Base-by-base conservation (phyloP, 2,797 vertebrate species). In the Lithobates pipiens region DNA sequence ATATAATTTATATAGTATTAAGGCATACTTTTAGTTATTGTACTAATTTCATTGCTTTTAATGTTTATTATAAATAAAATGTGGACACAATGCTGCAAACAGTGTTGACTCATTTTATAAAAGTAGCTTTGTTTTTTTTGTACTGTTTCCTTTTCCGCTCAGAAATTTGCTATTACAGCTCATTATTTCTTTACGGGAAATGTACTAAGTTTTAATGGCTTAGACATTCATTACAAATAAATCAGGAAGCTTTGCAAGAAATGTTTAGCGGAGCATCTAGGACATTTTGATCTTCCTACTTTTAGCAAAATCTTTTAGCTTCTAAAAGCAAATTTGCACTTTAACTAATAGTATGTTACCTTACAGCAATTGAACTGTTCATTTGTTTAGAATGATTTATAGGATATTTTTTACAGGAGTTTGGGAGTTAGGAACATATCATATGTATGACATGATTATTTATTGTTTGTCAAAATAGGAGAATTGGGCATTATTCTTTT, bases 181-280 rank as follows among this genome's bases (percentile, higher is more conserved):
- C 78, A 81, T 86, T 70, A 71, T 71, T 86, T 76, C 63, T 74
- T 79, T 78, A 78, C 65, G 67, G 32, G 23, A 77, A 84, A 80
- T 57, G 77, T 85, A 44, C 84, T 81, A 18, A 44, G 6, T 70
- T 86, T 81, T 70, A 76, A 85, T 85, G 77, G 63, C 27, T 68
- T 57, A 34, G 70, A 32, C 84, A 69, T 80, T 85, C 68, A 23
- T 80, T 75, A 77, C 46, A 77, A 63, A 77, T 39, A 78, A 73
- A 67, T 73, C 73, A 9, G 25, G 76, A 79, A 79, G 46, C 57
- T 73, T 79, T 85, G 36, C 69, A 76, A 44, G 29, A 76, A 76
- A 76, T 86, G 65, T 29, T 76, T 81, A 86, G 44, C 39, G 29
- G 78, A 76, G 63, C 61, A 78, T 85, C 83, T 54, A 85, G 83